A percentile compares a stretch with the other conserved stretches of the same genome.
Evolutionary conservation across 2,113 vertebrate genomes (phyloP).

Genomic region (Leucosticte australis): DNA sequence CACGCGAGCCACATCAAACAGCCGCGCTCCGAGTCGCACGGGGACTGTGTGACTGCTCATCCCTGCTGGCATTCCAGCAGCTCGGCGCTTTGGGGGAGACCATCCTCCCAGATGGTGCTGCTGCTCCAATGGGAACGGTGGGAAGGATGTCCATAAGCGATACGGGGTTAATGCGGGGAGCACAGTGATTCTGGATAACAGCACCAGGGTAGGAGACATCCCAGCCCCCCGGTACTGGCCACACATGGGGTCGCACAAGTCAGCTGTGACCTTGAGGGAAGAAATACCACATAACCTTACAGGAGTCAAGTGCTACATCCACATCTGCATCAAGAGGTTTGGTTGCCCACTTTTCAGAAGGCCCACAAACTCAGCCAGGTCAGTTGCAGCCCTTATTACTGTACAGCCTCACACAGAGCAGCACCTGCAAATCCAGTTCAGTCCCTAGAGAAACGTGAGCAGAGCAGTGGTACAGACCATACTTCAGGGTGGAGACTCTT

Average conservation of each 20-base stretch:
- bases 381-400: not conserved
- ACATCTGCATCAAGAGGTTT: not conserved
- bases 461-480: not conserved
- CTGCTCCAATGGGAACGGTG: not conserved
- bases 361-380: not conserved
- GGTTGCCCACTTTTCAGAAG: not conserved
- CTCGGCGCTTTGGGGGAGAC: not conserved
- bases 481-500: conserved; percentile 18
- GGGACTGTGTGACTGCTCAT: not conserved
- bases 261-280: not conserved
- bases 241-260: rapidly evolving
- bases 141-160: not conserved
- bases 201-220: not conserved
- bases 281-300: rapidly evolving
- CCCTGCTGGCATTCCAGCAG: not conserved
- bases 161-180: rapidly evolving
- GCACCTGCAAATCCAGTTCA: not conserved
- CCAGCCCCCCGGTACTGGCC: not conserved
- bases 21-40: rapidly evolving
- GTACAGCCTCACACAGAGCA: rapidly evolving
- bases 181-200: not conserved
- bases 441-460: not conserved
- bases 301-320: not conserved
- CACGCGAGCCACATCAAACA: not conserved
- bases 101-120: not conserved